These are phyloP conservation scores for Micrasema longulum DNA, from an alignment of 1,140 invertebrate species.

Conservation along the genomic window DNA sequence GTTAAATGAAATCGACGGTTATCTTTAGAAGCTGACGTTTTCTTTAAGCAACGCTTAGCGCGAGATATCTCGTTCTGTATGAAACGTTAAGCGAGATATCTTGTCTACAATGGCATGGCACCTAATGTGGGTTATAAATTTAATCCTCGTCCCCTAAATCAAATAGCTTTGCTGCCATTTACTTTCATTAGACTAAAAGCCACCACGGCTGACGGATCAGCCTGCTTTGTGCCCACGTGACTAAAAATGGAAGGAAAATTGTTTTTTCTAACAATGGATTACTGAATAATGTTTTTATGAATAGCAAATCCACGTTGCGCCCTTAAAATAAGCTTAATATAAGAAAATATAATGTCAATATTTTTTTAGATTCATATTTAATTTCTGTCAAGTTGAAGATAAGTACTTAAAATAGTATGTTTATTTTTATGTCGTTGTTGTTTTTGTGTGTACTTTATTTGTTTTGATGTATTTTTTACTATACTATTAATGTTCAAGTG, in stretches of 20 bases:
- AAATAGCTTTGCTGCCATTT: conserved; percentile 51
- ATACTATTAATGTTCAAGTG: too few species aligned
- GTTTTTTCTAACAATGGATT: neutral
- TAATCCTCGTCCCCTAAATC: conserved; percentile 48
- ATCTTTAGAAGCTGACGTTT: too few species aligned
- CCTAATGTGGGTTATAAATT: conserved; percentile 52
- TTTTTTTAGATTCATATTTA: too few species aligned
- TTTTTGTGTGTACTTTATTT: too few species aligned
- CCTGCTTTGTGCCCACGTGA: conserved; percentile 14
- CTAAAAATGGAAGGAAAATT: conserved; percentile 1
- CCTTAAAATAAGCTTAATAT: too few species aligned
- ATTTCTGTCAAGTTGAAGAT: too few species aligned
- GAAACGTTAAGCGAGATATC: conserved; percentile 6
- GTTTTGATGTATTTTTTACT: too few species aligned
- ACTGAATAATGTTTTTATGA: conserved; percentile 7
- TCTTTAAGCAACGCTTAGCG: neutral
- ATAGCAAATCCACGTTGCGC: neutral
- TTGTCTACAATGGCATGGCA: conserved; percentile 30
- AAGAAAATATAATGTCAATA: too few species aligned
- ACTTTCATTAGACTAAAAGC: conserved; percentile 54
- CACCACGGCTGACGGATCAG: conserved; percentile 5
- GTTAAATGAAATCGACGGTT: too few species aligned
- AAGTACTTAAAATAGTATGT: too few species aligned
- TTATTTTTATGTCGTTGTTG: too few species aligned
- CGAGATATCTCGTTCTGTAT: neutral